phyloP scores from a whole-genome alignment of 2,888 invertebrate species.

The Caenorhabditis sp. region DNA sequence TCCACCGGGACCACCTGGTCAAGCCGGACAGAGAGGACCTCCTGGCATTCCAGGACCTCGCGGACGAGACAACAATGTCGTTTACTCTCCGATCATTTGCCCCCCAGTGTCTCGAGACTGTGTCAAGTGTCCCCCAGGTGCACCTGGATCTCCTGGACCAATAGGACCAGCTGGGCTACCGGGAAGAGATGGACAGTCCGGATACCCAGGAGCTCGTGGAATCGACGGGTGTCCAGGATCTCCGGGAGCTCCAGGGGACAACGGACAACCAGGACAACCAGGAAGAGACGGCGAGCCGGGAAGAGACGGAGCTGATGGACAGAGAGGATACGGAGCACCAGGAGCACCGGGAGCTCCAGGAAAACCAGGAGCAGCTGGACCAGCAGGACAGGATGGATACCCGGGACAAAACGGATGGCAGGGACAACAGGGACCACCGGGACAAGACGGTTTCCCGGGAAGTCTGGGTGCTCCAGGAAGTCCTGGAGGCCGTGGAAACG shows the following conservation, averaged over 20 bases:
- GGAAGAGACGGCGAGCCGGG: conserved; percentile 68
- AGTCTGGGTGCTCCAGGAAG: conserved; percentile 41
- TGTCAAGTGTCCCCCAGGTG: conserved; percentile 65
- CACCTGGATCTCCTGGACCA: conserved; percentile 53
- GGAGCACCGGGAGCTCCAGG: conserved; percentile 58
- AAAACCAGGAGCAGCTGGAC: conserved; percentile 63
- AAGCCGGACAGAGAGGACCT: conserved; percentile 65
- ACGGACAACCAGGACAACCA: conserved; percentile 66
- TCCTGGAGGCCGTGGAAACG: conserved; percentile 33
- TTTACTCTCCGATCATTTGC: conserved; percentile 65
- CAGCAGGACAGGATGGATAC: conserved; percentile 57
- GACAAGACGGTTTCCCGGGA: conserved; percentile 59
- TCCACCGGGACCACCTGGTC: conserved; percentile 75
- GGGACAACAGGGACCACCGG: conserved; percentile 61
- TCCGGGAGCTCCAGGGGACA: conserved; percentile 68
- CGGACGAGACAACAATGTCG: conserved; percentile 60
- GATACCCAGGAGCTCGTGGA: conserved; percentile 55
- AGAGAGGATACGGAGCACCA: conserved; percentile 38
- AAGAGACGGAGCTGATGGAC: conserved; percentile 36
- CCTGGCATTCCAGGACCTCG: conserved; percentile 64
- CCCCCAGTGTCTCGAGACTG: conserved; percentile 57
- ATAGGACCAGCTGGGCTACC: conserved; percentile 41
- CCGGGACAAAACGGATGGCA: conserved; percentile 64
- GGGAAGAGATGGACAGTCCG: conserved; percentile 55
- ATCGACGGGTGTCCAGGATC: conserved; percentile 62